phyloP scores from a whole-genome alignment of 2,797 vertebrate species.

The Aeoliscus strigatus region DNA sequence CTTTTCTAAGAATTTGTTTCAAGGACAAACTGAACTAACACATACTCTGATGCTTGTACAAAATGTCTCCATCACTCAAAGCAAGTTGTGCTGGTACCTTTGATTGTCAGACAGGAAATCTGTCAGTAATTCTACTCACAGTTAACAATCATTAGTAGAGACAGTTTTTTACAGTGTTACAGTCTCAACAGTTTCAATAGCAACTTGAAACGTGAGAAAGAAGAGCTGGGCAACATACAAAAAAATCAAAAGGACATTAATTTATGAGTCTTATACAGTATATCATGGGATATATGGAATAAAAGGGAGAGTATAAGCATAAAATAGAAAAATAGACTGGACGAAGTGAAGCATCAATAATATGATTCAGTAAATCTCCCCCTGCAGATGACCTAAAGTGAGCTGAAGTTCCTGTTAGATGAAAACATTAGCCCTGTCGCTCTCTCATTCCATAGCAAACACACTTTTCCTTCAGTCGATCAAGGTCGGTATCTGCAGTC shows the following conservation, averaged over 20 bases:
- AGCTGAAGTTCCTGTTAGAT: constrained; percentile 1
- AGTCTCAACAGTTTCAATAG: too few relatives aligned
- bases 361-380: background rate
- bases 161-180: too few relatives aligned
- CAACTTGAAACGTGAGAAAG: too few relatives aligned
- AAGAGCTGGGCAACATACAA: too few relatives aligned
- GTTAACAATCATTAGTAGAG: too few relatives aligned
- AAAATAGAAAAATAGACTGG: constrained; percentile 16
- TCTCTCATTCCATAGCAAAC: constrained; percentile 14
- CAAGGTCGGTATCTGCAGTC: constrained; percentile 1
- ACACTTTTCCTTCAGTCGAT: background rate
- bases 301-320: constrained; percentile 2
- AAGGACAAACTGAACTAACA: background rate
- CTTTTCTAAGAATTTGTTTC: constrained; percentile 2
- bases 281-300: too few relatives aligned
- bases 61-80: too few relatives aligned
- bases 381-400: background rate
- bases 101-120: too few relatives aligned
- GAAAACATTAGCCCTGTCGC: constrained; percentile 9
- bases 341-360: background rate
- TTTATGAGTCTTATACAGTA: too few relatives aligned
- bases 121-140: too few relatives aligned
- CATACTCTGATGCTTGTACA: background rate
- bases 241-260: too few relatives aligned
- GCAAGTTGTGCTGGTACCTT: too few relatives aligned